Evolutionary conservation across 1,140 invertebrate genomes (phyloP), one percentile per base, ranked within the genome.

Genomic region (Anagrus nilaparvatae): DNA sequence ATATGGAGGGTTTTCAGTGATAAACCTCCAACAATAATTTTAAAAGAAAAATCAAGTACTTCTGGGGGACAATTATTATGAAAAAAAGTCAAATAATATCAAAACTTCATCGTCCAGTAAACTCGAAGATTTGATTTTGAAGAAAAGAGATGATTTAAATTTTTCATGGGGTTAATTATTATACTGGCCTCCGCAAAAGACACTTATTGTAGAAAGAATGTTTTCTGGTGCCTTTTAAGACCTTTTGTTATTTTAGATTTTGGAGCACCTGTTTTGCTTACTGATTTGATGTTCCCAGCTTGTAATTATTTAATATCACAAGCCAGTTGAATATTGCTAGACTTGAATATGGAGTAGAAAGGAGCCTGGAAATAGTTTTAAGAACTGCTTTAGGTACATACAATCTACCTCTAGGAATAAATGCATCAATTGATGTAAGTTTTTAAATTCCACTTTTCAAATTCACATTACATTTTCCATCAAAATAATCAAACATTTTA

Each of bases 241-340:
- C 72, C 88, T 44, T 93, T 88, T 69, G 86, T 94, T 31, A 84
- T 89, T 8, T 67, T 96, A 10, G 90, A 95, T 67, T 92, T 95
- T 65, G 88, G 89, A 16, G 77, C 82, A 46, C 78, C 84, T 3
- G 70, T 93, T 31, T 63, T 89, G 1, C 71, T 96, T 5, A 95
- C 89, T 1, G 92, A 95, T 61, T 66, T 95, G 44, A 74, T 90
- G 49, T 84, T 95, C 48, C 90, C 91, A 10, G 75, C 82, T 1
- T 94, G 87, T 58, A 75, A 77, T 41, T 88, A 93, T 59, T 63
- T 95, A 23, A 82, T 88, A 4, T 91, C 87, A 1, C 59, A 94
- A 1, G 84, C 81, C 72, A 76, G 47, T 81, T 82, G 1, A 69
- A 84, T 54, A 86, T 90, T 65, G 74, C 82, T 8, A 75, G 87